Base-by-base conservation (phyloP, 2,888 invertebrate species). In the Amphipoea oculea region DNA sequence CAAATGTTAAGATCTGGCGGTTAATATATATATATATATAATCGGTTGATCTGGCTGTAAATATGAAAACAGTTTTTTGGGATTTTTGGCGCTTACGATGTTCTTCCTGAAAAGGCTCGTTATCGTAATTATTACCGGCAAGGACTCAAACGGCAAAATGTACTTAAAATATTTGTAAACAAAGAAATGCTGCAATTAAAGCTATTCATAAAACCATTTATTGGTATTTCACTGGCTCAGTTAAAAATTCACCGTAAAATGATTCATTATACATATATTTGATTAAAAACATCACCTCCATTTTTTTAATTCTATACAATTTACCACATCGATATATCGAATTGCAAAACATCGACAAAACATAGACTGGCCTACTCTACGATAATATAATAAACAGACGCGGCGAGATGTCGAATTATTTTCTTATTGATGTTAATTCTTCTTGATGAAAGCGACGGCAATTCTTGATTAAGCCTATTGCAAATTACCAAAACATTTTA, bases 151-250 rank as follows among this genome's bases (percentile, higher is more conserved):
- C 63, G 80, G 75, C 62, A 60, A 75, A 69, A 68, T 60, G 20
- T 69, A 76, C 82, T 81, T 85, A 81, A 81, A 65, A 69, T 73
- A 79, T 65, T 67, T 63, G 60, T 78, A 85, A 73, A 83, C 77
- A 83, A 51, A 76, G 40, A 88, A 88, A 89, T 88, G 88, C 89
- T 72, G 71, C 48, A 81, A 40, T 88, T 88, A 88, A 88, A 88
- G 89, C 88, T 88, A 66, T 84, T 67, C 69, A 70, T 73, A 68
- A 70, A 81, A 77, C 79, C 45, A 76, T 74, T 51, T 65, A 80
- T 63, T 81, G 63, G 40, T 68, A 83, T 82, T 66, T 67, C 76
- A 89, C 79, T 79, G 85, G 81, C 81, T 85, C 79, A 67, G 54
- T 73, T 63, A 65, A 23, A 45, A 69, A 23, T 29, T 73, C 20